These are phyloP conservation scores for Chlorospingus semifuscus DNA, from an alignment of 2,797 vertebrate genomes.

Conservation along the genomic window DNA sequence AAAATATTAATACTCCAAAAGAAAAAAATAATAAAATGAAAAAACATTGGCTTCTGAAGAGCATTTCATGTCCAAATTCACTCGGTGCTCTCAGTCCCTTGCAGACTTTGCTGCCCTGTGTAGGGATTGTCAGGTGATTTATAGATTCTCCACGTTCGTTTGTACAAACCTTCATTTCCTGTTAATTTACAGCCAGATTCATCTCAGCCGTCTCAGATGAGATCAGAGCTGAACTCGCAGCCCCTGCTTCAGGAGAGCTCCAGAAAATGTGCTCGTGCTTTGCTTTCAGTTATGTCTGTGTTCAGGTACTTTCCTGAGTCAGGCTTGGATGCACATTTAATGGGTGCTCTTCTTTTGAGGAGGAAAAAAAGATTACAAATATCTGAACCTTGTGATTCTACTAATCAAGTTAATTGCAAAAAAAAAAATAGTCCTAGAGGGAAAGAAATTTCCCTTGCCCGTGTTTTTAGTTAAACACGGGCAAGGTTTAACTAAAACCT, in stretches of 20 bases:
- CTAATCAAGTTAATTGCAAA: neutral
- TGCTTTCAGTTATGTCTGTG: neutral
- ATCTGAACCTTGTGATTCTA: neutral
- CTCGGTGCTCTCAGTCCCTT: neutral
- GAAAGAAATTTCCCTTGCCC: neutral
- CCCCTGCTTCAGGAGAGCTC: neutral
- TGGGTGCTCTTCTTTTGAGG: neutral
- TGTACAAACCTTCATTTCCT: constrained; percentile 52
- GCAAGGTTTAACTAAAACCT: no score
- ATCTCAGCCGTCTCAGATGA: constrained; percentile 13
- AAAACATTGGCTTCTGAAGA: constrained; percentile 6
- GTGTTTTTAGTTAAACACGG: neutral
- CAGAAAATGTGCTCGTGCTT: neutral
- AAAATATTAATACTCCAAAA: constrained; percentile 13
- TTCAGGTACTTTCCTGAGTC: neutral
- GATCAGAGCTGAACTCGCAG: constrained; percentile 18
- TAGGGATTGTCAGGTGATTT: constrained; percentile 38
- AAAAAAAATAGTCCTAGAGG: neutral
- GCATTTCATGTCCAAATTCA: neutral
- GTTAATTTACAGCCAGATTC: constrained; percentile 45
- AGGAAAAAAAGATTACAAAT: neutral
- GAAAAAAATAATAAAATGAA: neutral
- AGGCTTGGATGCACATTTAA: neutral
- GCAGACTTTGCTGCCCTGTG: neutral
- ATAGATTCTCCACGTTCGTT: neutral